phyloP scores from a whole-genome alignment of 2,113 vertebrate genomes.

The Herpetotheres cachinnans region DNA sequence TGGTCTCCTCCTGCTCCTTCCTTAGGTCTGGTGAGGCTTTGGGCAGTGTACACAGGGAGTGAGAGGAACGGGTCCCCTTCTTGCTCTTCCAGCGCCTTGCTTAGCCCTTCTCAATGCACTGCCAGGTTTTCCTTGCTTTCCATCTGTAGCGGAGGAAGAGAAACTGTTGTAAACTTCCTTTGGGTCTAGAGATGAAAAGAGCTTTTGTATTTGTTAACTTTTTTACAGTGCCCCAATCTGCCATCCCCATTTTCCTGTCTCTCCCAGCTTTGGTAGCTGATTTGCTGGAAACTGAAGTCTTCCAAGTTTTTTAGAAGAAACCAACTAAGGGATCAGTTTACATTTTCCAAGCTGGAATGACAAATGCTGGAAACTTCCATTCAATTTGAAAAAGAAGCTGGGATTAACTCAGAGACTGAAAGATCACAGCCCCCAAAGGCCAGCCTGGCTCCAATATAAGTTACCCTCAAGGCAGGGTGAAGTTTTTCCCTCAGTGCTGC shows the following conservation, averaged over 20 bases:
- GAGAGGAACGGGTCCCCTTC: background rate
- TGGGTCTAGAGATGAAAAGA: background rate
- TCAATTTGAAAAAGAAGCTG: background rate
- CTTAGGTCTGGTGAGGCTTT: background rate
- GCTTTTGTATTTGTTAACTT: background rate
- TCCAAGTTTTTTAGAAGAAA: background rate
- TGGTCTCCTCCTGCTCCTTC: background rate
- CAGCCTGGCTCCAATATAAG: background rate
- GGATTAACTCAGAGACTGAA: background rate
- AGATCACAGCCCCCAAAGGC: background rate
- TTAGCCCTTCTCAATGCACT: background rate
- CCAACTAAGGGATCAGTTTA: background rate
- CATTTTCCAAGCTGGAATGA: background rate
- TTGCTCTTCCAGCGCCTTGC: background rate
- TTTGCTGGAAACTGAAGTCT: background rate
- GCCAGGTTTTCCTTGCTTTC: background rate
- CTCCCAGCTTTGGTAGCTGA: background rate
- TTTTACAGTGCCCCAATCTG: background rate
- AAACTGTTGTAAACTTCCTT: background rate
- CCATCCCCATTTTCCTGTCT: background rate
- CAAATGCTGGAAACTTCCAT: slow-evolving; percentile 11
- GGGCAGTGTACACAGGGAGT: accelerated
- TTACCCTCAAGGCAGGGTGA: background rate
- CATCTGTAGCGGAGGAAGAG: background rate
- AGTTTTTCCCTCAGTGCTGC: background rate